Evolutionary conservation across 2,888 invertebrate species (phyloP), one percentile per base, ranked within the genome.

Genomic region (Troides aeacus): DNA sequence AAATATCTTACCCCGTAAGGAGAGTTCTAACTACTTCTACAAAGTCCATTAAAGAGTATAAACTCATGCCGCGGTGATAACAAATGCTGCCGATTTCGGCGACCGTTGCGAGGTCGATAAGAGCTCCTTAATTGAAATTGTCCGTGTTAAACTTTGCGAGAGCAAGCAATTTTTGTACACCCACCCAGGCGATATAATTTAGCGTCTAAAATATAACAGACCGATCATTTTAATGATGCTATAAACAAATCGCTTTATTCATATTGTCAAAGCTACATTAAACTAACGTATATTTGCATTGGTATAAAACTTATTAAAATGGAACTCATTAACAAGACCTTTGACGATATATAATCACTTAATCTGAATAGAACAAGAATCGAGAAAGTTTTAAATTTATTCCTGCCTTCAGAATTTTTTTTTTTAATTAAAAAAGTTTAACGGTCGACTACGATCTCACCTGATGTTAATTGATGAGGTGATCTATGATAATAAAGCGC

Each of bases 31-130:
- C 89, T 90, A 91, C 90, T 91, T 92, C 86, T 84, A 79, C 84
- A 86, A 88, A 92, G 90, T 91, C 90, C 90, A 92, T 92, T 92
- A 90, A 90, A 89, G 86, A 89, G 87, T 89, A 91, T 87, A 89
- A 91, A 89, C 89, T 89, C 85, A 85, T 82, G 84, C 86, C 82
- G 84, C 81, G 82, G 85, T 86, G 87, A 89, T 90, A 90, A 92
- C 89, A 87, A 90, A 89, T 88, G 86, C 87, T 82, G 77, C 84
- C 84, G 85, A 89, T 90, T 89, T 89, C 82, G 87, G 86, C 82
- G 85, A 87, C 85, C 85, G 84, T 89, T 89, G 84, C 81, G 81
- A 76, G 82, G 79, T 82, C 86, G 85, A 89, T 91, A 89, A 86
- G 83, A 84, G 84, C 84, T 83, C 83, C 88, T 88, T 90, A 89